Conservation (phyloP, 2,797 vertebrate species). For the Helarctos malayanus region DNA sequence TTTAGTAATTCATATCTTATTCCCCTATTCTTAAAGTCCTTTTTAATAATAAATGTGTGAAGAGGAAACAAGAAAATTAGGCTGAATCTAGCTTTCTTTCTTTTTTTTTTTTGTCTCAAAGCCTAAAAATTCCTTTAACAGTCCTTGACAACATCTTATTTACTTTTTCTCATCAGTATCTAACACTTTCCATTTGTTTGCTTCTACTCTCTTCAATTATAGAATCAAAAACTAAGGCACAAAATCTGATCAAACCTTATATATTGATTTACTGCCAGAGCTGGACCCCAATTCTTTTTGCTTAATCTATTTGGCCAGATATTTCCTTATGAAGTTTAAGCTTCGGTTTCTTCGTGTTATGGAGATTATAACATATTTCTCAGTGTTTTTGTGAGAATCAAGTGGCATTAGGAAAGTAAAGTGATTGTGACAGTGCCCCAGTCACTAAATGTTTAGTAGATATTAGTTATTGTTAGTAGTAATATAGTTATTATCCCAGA, state of each 20-base stretch:
- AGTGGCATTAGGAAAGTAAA: slow-evolving; percentile 23
- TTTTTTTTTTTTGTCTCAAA: neutral
- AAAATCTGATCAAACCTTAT: neutral
- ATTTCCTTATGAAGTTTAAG: neutral
- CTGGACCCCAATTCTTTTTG: neutral
- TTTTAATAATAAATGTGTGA: slow-evolving; percentile 1
- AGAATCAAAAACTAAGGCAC: neutral
- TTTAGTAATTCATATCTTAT: neutral
- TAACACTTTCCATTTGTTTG: neutral
- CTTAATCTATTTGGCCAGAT: neutral
- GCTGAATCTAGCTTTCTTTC: neutral
- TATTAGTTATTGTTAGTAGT: neutral
- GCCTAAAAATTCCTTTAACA: neutral
- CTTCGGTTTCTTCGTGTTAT: neutral
- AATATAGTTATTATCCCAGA: neutral
- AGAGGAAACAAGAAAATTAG: neutral
- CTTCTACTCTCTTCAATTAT: neutral
- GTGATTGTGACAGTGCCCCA: neutral
- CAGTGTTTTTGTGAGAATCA: slow-evolving; percentile 14
- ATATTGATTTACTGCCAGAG: neutral
- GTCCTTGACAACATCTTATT: neutral
- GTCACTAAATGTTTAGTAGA: neutral
- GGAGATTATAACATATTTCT: neutral
- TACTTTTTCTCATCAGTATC: neutral
- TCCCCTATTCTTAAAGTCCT: neutral